Conservation (phyloP, 2,797 vertebrate species). For the Paedocypris micromegethes region DNA sequence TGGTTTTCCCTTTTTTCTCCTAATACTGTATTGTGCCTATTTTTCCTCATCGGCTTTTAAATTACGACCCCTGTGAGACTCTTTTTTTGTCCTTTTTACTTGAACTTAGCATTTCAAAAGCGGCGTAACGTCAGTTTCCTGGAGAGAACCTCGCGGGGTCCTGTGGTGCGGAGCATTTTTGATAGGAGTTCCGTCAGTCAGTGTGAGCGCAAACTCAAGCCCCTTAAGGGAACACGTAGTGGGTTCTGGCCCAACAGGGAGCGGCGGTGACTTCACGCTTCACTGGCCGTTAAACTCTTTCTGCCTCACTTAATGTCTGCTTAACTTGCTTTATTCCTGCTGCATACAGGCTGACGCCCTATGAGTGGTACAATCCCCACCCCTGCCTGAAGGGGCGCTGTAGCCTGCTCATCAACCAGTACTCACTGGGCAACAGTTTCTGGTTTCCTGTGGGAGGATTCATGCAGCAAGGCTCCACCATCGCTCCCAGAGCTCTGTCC, state of each 20-base stretch:
- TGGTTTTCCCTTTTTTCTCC: not conserved
- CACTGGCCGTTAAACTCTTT: slow-evolving; percentile 39
- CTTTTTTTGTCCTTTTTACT: slow-evolving; percentile 9
- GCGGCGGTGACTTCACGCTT: slow-evolving; percentile 60
- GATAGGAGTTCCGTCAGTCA: slow-evolving; percentile 40
- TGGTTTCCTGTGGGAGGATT: slow-evolving; percentile 98
- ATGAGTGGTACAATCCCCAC: slow-evolving; percentile 98
- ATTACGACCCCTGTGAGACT: not conserved
- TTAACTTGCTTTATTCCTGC: no score
- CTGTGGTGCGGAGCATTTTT: slow-evolving; percentile 43
- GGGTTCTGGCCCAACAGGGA: slow-evolving; percentile 52
- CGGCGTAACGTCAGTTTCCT: slow-evolving; percentile 19
- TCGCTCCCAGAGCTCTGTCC: slow-evolving; percentile 90
- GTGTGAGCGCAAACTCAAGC: slow-evolving; percentile 15
- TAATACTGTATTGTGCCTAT: slow-evolving; percentile 3
- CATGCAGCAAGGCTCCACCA: slow-evolving; percentile 98
- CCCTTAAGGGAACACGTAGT: slow-evolving; percentile 46
- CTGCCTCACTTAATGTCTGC: no score
- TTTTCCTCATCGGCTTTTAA: slow-evolving; percentile 5
- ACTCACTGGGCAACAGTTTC: slow-evolving; percentile 94
- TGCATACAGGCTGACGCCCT: slow-evolving; percentile 81
- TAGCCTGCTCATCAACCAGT: slow-evolving; percentile 93
- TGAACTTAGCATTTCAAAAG: slow-evolving; percentile 8
- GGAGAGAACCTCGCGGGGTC: slow-evolving; percentile 6
- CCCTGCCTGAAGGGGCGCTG: slow-evolving; percentile 90